Base-by-base conservation (phyloP, 2,113 vertebrate species). In the Vimba vimba region DNA sequence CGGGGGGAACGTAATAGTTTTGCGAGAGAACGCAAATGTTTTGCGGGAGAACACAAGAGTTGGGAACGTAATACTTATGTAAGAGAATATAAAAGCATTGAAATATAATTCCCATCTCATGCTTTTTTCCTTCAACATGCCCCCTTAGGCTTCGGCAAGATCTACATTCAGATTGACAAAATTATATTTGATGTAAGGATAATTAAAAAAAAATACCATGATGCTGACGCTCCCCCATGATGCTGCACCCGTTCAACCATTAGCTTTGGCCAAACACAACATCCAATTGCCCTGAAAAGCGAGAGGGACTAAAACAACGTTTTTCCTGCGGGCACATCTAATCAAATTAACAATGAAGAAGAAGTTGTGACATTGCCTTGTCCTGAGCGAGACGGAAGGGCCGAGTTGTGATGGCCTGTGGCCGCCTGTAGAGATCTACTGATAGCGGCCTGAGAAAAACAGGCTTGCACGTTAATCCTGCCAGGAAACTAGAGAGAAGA, bases 401-500 rank as follows among this genome's bases (percentile, higher is more conserved):
- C 55, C 73, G 87, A 89, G 87, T 25, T 82, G 73, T 75, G 86
- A 59, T 79, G 89, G 89, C 89, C 39, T 39, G 68, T 85, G 23
- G 83, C 71, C 25, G 52, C 60, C 77, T 86, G 55, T 82, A 78
- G 83, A 80, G 93, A 82, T 69, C 85, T 86, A 86, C 89, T 87
- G 89, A 90, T 90, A 87, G 62, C 2, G 33, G 27, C 64, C 82
- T 77, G 85, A 71, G 91, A 91, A 90, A 91, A 81, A 85, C 71
- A 71, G 52, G 59, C 83, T 71, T 36, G 59, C 27, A 6, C 86
- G 33, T 76, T 94, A 95, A 95, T 95, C 94, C 93, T 82, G 73
- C 69, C 83, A 87, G 91, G 94, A 94, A 94, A 95, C 93, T 80
- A 15, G 92, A 94, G 93, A 92, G 90, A 88, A 89, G 92, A 93